Conservation (phyloP, 2,797 vertebrate species). For the Lithobates pipiens region DNA sequence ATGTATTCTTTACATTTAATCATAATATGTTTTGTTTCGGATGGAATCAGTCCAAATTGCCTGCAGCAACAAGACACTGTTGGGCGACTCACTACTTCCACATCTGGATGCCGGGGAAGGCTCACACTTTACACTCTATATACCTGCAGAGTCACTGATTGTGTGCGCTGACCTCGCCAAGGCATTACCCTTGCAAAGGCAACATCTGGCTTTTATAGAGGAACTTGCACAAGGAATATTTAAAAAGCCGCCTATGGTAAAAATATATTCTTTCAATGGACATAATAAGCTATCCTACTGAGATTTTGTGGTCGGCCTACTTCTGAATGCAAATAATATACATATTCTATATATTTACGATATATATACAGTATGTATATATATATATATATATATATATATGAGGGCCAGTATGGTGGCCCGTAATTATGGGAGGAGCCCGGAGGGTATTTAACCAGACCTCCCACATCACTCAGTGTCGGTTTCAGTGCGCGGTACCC, state of each 20-base stretch:
- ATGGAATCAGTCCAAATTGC: slow-evolving; percentile 41
- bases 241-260: slow-evolving; percentile 44
- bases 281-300: slow-evolving; percentile 15
- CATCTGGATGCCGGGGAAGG: slow-evolving; percentile 37
- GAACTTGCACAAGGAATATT: slow-evolving; percentile 19
- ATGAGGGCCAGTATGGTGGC: too few species aligned
- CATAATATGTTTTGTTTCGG: slow-evolving; percentile 46
- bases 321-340: slow-evolving; percentile 17
- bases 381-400: too few species aligned
- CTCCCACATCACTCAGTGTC: too few species aligned
- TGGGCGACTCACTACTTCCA: slow-evolving; percentile 23
- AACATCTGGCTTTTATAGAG: slow-evolving; percentile 55
- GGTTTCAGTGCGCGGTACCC: too few species aligned
- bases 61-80: slow-evolving; percentile 18
- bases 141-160: slow-evolving; percentile 51
- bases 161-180: slow-evolving; percentile 33
- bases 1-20: slow-evolving; percentile 36
- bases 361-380: too few species aligned
- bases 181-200: slow-evolving; percentile 29
- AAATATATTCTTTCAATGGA: slow-evolving; percentile 33
- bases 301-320: slow-evolving; percentile 33
- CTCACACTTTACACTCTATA: slow-evolving; percentile 35
- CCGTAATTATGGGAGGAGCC: too few species aligned
- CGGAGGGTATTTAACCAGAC: too few species aligned
- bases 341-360: too few species aligned